Evolutionary conservation across 2,113 vertebrate genomes (phyloP).

Genomic region (Typhlomys cinereus): DNA sequence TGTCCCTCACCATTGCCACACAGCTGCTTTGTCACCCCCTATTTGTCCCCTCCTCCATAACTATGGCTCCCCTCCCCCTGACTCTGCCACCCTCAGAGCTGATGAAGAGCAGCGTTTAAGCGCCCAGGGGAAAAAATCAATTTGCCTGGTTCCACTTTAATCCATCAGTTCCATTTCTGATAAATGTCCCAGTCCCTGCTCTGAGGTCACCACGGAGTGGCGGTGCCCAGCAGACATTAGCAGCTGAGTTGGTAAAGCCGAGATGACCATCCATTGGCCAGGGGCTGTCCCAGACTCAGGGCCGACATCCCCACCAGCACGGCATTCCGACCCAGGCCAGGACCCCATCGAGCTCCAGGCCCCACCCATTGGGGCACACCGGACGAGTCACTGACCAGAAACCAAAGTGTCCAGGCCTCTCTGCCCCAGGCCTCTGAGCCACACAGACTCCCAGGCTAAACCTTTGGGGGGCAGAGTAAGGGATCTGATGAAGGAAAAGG

Average conservation of each 20-base stretch:
- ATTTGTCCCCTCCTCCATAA: too few species aligned
- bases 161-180: slow-evolving; percentile 60
- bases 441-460: not conserved
- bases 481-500: not conserved
- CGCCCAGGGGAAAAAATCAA: slow-evolving; percentile 31
- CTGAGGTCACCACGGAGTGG: not conserved
- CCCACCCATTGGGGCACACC: too few species aligned
- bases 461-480: not conserved
- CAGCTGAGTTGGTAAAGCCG: not conserved
- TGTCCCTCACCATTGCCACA: not conserved
- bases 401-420: not conserved
- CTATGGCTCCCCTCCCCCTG: not conserved
- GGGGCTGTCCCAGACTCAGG: too few species aligned
- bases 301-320: not conserved
- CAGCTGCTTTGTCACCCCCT: not conserved
- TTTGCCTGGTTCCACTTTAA: slow-evolving; percentile 33
- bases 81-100: not conserved
- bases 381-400: not conserved
- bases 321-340: not conserved
- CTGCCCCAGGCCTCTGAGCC: not conserved
- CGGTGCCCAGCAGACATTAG: not conserved
- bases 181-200: not conserved
- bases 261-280: not conserved
- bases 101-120: slow-evolving; percentile 50
- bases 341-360: not conserved